Conservation (phyloP, 2,113 vertebrate genomes). For the Psilopogon haemacephalus region DNA sequence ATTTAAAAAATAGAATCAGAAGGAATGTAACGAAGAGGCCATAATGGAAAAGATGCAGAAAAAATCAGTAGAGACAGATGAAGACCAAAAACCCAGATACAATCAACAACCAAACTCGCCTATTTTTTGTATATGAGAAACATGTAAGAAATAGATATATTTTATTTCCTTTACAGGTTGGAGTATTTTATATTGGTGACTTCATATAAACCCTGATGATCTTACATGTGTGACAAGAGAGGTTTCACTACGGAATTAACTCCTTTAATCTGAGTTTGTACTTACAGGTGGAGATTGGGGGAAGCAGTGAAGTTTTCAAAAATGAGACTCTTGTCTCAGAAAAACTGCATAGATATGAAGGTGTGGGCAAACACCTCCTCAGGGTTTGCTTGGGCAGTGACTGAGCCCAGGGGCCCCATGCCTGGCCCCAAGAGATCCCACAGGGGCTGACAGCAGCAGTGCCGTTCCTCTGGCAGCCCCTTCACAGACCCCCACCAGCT, state of each 20-base stretch:
- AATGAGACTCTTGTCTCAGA: background rate
- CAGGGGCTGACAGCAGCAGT: background rate
- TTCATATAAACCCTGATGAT: background rate
- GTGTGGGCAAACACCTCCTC: background rate
- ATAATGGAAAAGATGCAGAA: background rate
- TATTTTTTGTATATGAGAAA: background rate
- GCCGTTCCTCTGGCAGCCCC: constrained; percentile 2
- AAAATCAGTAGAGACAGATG: background rate
- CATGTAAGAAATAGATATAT: background rate
- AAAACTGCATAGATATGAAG: background rate
- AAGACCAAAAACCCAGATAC: background rate
- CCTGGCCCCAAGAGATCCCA: background rate
- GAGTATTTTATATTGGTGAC: background rate
- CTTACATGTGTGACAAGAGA: background rate
- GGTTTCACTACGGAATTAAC: background rate
- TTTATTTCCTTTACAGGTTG: background rate
- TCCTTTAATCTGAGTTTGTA: background rate
- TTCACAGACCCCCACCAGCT: constrained; percentile 30
- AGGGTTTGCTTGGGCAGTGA: background rate
- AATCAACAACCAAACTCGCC: background rate
- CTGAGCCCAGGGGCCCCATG: background rate
- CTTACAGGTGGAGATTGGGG: background rate
- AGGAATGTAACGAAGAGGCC: fast-evolving
- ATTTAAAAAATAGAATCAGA: constrained; percentile 6
- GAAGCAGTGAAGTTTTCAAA: background rate